Conservation (phyloP, 2,888 invertebrate genomes). For the Oligia fasciuncula region DNA sequence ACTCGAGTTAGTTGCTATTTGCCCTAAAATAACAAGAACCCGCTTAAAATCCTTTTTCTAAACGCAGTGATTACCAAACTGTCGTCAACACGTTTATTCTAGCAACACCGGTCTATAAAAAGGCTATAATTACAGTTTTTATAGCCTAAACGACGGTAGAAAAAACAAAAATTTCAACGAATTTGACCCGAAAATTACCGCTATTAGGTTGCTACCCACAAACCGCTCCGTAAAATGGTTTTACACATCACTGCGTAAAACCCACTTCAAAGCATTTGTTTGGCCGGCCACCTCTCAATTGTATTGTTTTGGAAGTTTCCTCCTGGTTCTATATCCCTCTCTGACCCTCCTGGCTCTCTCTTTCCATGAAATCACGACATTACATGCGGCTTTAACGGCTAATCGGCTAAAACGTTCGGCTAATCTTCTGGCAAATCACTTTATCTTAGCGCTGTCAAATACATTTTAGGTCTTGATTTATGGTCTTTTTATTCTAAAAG, state of each 20-base stretch:
- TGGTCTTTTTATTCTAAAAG: not conserved
- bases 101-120: conserved; percentile 12
- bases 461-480: conserved; percentile 25
- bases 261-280: conserved; percentile 56
- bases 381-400: conserved; percentile 38
- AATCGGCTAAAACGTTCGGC: conserved; percentile 42
- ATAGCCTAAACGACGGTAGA: conserved; percentile 7
- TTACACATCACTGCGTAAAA: conserved; percentile 47
- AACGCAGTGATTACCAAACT: conserved; percentile 23
- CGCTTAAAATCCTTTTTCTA: not conserved
- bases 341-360: not conserved
- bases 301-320: conserved; percentile 52
- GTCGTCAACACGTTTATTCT: conserved; percentile 7
- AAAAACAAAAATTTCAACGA: conserved; percentile 30
- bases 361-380: conserved; percentile 33
- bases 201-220: conserved; percentile 7
- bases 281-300: conserved; percentile 44
- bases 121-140: conserved; percentile 26
- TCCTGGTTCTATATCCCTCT: not conserved
- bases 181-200: conserved; percentile 30
- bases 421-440: conserved; percentile 52
- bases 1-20: no score
- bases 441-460: conserved; percentile 42
- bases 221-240: conserved; percentile 35
- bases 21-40: not conserved